Conservation (phyloP, 2,113 vertebrate species). For the human region GRCh38 chr17:77370001-77370500, state of each 20-base stretch:
- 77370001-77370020: not conserved
- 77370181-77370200: fast-evolving
- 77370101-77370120: not conserved
- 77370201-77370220: not conserved
- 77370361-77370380: not conserved
- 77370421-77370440: not conserved
- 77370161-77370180: too few species aligned
- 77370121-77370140: not conserved
- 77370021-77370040: fast-evolving
- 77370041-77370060: fast-evolving
- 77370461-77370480: not conserved
- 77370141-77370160: not conserved
- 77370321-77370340: too few species aligned
- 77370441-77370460: not conserved
- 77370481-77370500: not conserved
- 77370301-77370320: too few species aligned
- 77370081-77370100: not conserved
- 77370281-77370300: too few species aligned
- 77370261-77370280: not conserved
- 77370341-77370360: not conserved
- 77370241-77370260: not conserved
- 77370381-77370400: not conserved
- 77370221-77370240: not conserved
- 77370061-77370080: not conserved
- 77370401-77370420: not conserved